A percentile compares a stretch with the other conserved stretches of the same genome.
These are phyloP conservation scores for Plodia interpunctella DNA, from an alignment of 1,140 invertebrate genomes.

Conservation along the genomic window DNA sequence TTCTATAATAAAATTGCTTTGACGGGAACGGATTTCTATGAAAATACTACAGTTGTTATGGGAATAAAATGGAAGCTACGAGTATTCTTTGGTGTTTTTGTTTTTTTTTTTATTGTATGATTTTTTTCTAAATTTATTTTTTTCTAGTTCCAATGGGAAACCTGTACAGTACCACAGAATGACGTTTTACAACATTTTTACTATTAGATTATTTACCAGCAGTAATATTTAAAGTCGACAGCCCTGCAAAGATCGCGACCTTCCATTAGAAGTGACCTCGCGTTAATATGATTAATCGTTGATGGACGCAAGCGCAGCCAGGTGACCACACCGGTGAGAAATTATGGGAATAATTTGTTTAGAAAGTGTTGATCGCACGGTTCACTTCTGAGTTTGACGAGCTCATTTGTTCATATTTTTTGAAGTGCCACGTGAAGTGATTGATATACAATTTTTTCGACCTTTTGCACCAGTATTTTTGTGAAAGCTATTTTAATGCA, in stretches of 20 bases:
- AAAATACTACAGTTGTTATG: too few relatives aligned
- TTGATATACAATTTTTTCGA: background rate
- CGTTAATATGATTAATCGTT: conserved; percentile 5
- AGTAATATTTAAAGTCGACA: background rate
- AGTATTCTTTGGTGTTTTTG: too few relatives aligned
- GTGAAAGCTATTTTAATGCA: background rate
- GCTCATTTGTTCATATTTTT: background rate
- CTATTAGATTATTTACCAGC: too few relatives aligned
- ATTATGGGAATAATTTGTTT: conserved; percentile 4
- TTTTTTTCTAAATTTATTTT: too few relatives aligned
- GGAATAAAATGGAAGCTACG: too few relatives aligned
- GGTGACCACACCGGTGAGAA: background rate
- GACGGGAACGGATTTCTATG: too few relatives aligned
- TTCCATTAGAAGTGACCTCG: conserved; percentile 1
- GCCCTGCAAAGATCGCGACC: background rate
- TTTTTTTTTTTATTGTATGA: too few relatives aligned
- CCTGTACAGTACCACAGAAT: too few relatives aligned
- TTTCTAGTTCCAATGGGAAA: too few relatives aligned
- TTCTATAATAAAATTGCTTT: too few relatives aligned
- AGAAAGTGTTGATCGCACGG: conserved; percentile 5
- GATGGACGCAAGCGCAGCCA: background rate
- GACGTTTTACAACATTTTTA: too few relatives aligned
- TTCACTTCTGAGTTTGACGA: conserved; percentile 1
- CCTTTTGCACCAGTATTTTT: background rate
- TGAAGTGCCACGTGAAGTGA: background rate